Percentiles rank a stretch among this genome's conserved stretches.
phyloP scores from a whole-genome alignment of 2,888 invertebrate genomes.

The Yponomeuta malinellus region DNA sequence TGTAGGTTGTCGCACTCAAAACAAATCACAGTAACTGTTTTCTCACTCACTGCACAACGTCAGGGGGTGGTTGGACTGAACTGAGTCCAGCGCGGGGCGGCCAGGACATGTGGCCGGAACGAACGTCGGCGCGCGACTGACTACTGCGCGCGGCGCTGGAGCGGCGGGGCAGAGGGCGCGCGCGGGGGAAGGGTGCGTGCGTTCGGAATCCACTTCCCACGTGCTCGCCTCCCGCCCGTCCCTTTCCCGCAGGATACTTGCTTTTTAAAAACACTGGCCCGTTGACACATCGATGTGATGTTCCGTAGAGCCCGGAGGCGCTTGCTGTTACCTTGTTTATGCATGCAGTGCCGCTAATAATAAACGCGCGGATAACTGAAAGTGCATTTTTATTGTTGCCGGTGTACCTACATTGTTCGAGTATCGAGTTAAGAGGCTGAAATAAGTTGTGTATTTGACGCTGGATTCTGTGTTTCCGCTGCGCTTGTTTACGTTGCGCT shows the following conservation, averaged over 20 bases:
- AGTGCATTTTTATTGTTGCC: slow-evolving; percentile 40
- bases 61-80: slow-evolving; percentile 46
- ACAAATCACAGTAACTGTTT: slow-evolving; percentile 67
- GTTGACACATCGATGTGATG: slow-evolving; percentile 70
- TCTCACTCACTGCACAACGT: slow-evolving; percentile 65
- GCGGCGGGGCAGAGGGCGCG: slow-evolving; percentile 28
- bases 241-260: slow-evolving; percentile 70
- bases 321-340: slow-evolving; percentile 65
- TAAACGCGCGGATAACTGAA: slow-evolving; percentile 60
- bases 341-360: slow-evolving; percentile 70
- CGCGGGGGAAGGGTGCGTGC: slow-evolving; percentile 65
- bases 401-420: slow-evolving; percentile 40
- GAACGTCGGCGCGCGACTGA: slow-evolving; percentile 73
- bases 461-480: slow-evolving; percentile 49
- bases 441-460: slow-evolving; percentile 27
- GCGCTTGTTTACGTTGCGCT: slow-evolving; percentile 30
- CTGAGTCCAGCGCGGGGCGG: slow-evolving; percentile 25
- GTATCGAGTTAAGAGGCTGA: slow-evolving; percentile 38
- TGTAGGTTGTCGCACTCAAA: slow-evolving; percentile 61
- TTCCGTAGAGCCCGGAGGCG: slow-evolving; percentile 46
- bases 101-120: slow-evolving; percentile 48
- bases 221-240: slow-evolving; percentile 66
- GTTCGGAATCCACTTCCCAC: slow-evolving; percentile 74
- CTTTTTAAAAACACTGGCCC: slow-evolving; percentile 65
- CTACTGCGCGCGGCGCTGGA: slow-evolving; percentile 49